phyloP scores from a whole-genome alignment of 1,140 invertebrate genomes.

The Yoshiicerus persimilis region DNA sequence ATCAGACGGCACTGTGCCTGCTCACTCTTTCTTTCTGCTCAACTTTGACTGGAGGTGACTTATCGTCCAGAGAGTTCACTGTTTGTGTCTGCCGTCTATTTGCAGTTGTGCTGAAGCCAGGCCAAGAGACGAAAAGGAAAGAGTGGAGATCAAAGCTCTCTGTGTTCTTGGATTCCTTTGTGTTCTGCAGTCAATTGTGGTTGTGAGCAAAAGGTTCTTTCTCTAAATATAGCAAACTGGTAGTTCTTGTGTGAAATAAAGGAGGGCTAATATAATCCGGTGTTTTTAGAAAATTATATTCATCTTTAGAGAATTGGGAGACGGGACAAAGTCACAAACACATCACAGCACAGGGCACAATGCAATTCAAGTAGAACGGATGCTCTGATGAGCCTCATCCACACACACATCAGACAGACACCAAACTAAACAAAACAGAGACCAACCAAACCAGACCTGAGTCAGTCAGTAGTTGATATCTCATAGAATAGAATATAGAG shows the following conservation, averaged over 20 bases:
- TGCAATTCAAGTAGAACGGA: slow-evolving; percentile 7
- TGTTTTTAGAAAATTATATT: background rate
- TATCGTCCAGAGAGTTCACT: background rate
- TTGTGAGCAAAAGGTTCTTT: background rate
- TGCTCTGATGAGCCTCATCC: slow-evolving; percentile 1
- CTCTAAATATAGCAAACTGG: background rate
- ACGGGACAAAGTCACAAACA: background rate
- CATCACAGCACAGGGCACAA: background rate
- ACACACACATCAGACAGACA: slow-evolving; percentile 12
- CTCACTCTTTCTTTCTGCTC: background rate
- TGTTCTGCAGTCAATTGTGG: background rate
- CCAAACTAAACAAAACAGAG: slow-evolving; percentile 9
- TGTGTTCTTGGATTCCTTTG: background rate
- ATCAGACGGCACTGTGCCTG: background rate
- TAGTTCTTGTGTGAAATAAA: too few relatives aligned
- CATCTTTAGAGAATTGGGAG: background rate
- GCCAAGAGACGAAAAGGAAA: too few relatives aligned
- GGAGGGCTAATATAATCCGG: background rate
- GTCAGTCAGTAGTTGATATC: background rate
- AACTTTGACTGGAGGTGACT: background rate
- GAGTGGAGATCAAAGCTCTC: background rate
- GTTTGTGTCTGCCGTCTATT: background rate
- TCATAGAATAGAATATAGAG: background rate
- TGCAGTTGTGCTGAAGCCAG: too few relatives aligned
- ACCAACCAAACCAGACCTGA: background rate